Evolutionary conservation across 2,888 invertebrate species (phyloP).

Genomic region (Brachypalpus laphriformis): DNA sequence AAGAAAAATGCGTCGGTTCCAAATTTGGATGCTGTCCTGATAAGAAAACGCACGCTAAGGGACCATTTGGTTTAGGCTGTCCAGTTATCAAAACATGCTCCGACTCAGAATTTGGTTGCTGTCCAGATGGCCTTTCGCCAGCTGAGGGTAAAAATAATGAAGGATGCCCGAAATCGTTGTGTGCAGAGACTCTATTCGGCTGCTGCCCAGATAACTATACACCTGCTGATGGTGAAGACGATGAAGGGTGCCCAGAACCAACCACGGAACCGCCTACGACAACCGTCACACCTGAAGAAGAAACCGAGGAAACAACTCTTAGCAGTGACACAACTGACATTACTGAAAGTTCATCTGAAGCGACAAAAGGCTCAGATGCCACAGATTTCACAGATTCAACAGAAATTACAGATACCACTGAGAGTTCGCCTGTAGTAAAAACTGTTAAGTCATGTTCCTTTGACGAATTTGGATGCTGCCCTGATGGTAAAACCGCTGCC

Average conservation of each 20-base stretch:
- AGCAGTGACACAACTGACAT: conserved; percentile 15
- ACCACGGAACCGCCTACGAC: conserved; percentile 83
- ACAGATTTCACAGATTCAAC: conserved; percentile 67
- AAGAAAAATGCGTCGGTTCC: conserved; percentile 85
- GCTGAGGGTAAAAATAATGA: conserved; percentile 87
- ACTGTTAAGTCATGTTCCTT: conserved; percentile 82
- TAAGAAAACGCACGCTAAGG: conserved; percentile 89
- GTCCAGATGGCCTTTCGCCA: conserved; percentile 91
- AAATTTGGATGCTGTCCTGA: conserved; percentile 94
- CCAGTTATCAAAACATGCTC: conserved; percentile 89
- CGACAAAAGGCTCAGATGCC: conserved; percentile 36
- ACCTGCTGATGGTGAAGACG: conserved; percentile 89
- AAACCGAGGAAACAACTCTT: conserved; percentile 72
- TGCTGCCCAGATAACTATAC: conserved; percentile 93
- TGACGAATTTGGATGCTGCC: conserved; percentile 86
- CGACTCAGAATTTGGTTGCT: conserved; percentile 91
- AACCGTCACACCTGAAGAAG: conserved; percentile 75
- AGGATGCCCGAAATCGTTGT: conserved; percentile 90
- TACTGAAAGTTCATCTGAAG: conserved; percentile 48
- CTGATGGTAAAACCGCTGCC: conserved; percentile 87
- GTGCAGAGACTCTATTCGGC: conserved; percentile 91
- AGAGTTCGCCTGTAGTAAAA: conserved; percentile 69
- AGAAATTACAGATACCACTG: conserved; percentile 81
- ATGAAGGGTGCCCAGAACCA: conserved; percentile 90
- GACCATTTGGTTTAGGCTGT: conserved; percentile 92